Conservation (phyloP, 2,888 invertebrate species). For the Cremastobaeus sp. region DNA sequence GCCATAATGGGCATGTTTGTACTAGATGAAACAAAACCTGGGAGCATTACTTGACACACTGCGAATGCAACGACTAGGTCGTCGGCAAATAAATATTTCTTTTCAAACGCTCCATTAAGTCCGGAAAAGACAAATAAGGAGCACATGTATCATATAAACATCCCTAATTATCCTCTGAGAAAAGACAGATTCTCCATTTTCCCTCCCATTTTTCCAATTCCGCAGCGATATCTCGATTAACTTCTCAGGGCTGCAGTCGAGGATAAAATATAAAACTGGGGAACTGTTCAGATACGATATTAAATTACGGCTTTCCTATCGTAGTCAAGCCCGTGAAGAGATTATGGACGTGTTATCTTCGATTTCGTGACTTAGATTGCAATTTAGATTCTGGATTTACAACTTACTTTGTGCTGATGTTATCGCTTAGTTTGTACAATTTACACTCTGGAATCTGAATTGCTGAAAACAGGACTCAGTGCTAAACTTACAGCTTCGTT, state of each 20-base stretch:
- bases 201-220: too few relatives aligned
- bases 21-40: slow-evolving; percentile 30
- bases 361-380: slow-evolving; percentile 18
- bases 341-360: too few relatives aligned
- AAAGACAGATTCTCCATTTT: too few relatives aligned
- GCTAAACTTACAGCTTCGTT: slow-evolving; percentile 28
- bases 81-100: slow-evolving; percentile 48
- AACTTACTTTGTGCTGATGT: slow-evolving; percentile 38
- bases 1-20: slow-evolving; percentile 44
- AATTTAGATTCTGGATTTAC: slow-evolving; percentile 35
- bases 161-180: too few relatives aligned
- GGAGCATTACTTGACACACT: slow-evolving; percentile 47
- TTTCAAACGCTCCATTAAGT: slow-evolving; percentile 18
- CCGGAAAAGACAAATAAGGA: slow-evolving; percentile 7
- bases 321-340: too few relatives aligned
- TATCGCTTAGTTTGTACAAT: slow-evolving; percentile 42
- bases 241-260: too few relatives aligned
- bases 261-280: too few relatives aligned
- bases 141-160: not conserved
- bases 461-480: slow-evolving; percentile 37
- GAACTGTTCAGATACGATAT: too few relatives aligned
- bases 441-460: slow-evolving; percentile 40
- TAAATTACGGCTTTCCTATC: too few relatives aligned
- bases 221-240: too few relatives aligned
- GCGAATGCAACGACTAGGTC: slow-evolving; percentile 30